These are phyloP conservation scores for Heterodera carotae DNA, from an alignment of 1,140 invertebrate species.

Conservation along the genomic window DNA sequence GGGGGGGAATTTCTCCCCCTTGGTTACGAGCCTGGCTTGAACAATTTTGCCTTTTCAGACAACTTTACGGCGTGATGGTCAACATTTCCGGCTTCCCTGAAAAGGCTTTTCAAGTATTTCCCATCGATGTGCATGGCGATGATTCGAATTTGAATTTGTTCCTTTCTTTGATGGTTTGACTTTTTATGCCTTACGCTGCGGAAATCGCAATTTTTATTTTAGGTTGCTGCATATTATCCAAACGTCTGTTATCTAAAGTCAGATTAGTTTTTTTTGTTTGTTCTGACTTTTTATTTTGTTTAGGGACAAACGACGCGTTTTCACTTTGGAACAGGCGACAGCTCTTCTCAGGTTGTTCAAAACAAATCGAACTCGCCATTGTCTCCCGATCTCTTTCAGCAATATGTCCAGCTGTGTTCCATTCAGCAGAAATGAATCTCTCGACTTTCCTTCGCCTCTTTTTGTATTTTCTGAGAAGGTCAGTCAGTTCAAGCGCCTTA, in stretches of 20 bases:
- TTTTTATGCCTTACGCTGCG: not conserved
- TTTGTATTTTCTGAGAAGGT: slow-evolving; percentile 97
- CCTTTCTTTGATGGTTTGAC: slow-evolving; percentile 53
- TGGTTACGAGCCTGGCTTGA: no score
- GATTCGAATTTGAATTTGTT: slow-evolving; percentile 83
- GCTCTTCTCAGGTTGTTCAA: slow-evolving; percentile 73
- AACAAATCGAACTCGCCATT: not conserved
- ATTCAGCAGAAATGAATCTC: slow-evolving; percentile 72
- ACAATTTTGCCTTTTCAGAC: no score
- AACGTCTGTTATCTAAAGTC: slow-evolving; percentile 94
- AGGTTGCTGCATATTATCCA: slow-evolving; percentile 83
- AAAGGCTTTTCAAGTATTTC: slow-evolving; percentile 76
- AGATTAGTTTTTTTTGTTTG: slow-evolving; percentile 65
- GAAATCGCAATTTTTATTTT: not conserved
- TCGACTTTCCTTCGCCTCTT: slow-evolving; percentile 86
- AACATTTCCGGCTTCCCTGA: slow-evolving; percentile 83
- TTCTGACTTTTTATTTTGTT: slow-evolving; percentile 13
- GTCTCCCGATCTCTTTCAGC: slow-evolving; percentile 27
- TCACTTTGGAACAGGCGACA: slow-evolving; percentile 89
- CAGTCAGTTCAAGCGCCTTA: slow-evolving; percentile 27
- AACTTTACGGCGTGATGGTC: slow-evolving; percentile 81
- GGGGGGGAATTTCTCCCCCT: no score
- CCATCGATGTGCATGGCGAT: slow-evolving; percentile 76
- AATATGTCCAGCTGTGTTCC: slow-evolving; percentile 95
- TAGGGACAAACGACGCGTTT: slow-evolving; percentile 69